Percentiles rank a stretch among this genome's conserved stretches.
phyloP scores from a whole-genome alignment of 1,140 invertebrate genomes.

The Halesus radiatus region DNA sequence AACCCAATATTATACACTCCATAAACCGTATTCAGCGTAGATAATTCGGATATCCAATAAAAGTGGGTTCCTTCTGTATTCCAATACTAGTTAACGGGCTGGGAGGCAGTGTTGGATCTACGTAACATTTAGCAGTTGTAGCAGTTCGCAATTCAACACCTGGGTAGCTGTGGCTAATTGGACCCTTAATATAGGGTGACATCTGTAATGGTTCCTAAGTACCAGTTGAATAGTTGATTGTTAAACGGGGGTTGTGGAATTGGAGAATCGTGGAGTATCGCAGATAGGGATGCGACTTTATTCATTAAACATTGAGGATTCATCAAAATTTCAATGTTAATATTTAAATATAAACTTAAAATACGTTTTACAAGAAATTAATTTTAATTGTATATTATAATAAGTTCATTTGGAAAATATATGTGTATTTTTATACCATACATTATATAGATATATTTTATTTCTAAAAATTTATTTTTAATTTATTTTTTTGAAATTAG shows the following conservation, averaged over 20 bases:
- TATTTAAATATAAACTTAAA: too few species aligned
- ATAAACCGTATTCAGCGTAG: background rate
- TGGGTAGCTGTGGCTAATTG: conserved; percentile 26
- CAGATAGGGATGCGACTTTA: too few species aligned
- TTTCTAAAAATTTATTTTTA: too few species aligned
- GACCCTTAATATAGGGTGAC: conserved; percentile 14
- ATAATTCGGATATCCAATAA: conserved; percentile 14
- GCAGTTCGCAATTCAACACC: conserved; percentile 10
- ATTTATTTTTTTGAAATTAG: too few species aligned
- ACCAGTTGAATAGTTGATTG: background rate
- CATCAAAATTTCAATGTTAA: too few species aligned
- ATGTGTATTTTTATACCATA: too few species aligned
- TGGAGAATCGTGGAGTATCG: too few species aligned
- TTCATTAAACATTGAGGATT: too few species aligned
- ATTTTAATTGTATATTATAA: too few species aligned
- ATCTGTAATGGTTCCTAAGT: background rate
- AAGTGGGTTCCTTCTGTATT: background rate
- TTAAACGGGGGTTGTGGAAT: background rate
- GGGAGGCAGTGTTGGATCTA: background rate
- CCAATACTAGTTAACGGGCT: background rate
- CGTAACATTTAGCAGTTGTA: background rate
- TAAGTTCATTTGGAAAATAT: too few species aligned
- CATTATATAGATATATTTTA: too few species aligned
- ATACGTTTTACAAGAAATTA: too few species aligned
- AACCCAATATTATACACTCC: background rate